Evolutionary conservation across 2,888 invertebrate genomes (phyloP), one percentile per base, ranked within the genome.

Genomic region (Drosophila recens): DNA sequence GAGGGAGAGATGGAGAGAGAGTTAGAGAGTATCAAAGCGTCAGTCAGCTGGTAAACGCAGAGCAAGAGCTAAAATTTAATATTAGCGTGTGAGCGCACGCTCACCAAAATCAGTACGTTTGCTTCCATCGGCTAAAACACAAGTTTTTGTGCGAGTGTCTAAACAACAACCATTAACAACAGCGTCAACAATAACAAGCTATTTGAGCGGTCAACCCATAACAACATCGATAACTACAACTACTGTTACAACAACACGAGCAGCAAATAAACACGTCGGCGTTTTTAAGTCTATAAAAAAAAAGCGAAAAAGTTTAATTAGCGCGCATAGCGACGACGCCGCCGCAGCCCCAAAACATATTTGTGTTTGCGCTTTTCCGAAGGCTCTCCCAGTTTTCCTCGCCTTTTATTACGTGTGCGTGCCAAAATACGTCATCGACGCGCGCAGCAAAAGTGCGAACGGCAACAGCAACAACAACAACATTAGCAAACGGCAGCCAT

Each of bases 361-460:
- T 51, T n/a, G 45, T 46, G 57, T 54, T 67, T 13, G 36, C 58
- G 58, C 56, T 66, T 57, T 64, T 59, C 27, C 38, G 49, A 42
- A 69, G 74, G 62, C 71, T 79, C 72, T 82, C 70, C 34, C 59
- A 61, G 20, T 68, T 75, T 71, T 70, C 56, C 48, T 52, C 36
- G 57, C 67, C 13, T 71, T 80, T 72, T 45, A 70, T 72, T 83
- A 69, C 71, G 84, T 75, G 84, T 79, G 81, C 80, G 82, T 82
- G 70, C 70, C 52, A 64, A 80, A 77, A 77, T 88, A 84, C 84
- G 84, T 84, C 84, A 84, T 83, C 89, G 83, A 86, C 84, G 87
- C 87, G 89, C 83, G 84, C 89, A 88, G 53, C 71, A 63, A 61
- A 49, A 84, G 68, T 76, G 52, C 56, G 48, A 59, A 61, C 48